Evolutionary conservation across 2,797 vertebrate species (phyloP).

Genomic region (Adelosebastes latens): DNA sequence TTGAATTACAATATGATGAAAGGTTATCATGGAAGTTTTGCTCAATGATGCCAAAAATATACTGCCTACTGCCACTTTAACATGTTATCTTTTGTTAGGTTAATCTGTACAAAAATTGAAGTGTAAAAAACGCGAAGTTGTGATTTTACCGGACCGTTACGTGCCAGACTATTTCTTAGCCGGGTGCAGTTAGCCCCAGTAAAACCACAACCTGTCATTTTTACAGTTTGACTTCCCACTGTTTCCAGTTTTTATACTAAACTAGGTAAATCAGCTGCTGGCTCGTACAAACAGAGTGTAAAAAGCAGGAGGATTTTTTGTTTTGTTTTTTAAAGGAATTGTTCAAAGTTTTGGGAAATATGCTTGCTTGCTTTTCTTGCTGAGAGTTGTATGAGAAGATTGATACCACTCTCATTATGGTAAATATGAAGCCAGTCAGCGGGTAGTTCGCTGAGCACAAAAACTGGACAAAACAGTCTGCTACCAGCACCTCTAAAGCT

Average conservation of each 20-base stretch:
- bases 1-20: no score
- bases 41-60: no score
- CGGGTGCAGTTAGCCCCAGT: not conserved
- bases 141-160: not conserved
- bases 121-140: not conserved
- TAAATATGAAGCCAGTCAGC: not conserved
- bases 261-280: not conserved
- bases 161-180: not conserved
- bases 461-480: not conserved
- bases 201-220: not conserved
- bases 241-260: not conserved
- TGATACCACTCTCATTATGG: not conserved
- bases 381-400: not conserved
- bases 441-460: not conserved
- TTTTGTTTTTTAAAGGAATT: not conserved
- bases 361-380: not conserved
- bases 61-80: no score
- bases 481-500: no score
- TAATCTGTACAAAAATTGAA: not conserved
- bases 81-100: not conserved
- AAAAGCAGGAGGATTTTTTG: not conserved
- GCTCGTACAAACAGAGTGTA: no score
- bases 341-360: not conserved
- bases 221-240: not conserved
- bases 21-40: no score